Evolutionary conservation across 2,797 vertebrate genomes (phyloP), one percentile per base, ranked within the genome.

Genomic region (Hapalemur alaotrensis): DNA sequence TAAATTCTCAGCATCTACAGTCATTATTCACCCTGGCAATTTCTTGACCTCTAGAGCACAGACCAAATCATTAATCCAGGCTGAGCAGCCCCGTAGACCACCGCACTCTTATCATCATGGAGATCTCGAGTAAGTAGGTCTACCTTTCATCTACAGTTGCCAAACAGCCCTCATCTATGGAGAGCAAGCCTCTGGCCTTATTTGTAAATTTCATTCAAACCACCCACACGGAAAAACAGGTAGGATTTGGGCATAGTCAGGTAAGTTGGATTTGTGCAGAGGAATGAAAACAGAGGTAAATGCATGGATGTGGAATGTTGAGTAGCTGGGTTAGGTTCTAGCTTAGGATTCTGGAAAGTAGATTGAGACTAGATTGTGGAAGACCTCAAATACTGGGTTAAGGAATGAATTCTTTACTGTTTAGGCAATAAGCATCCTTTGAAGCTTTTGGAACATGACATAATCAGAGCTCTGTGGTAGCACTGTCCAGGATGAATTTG

Each of bases 1-100:
- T 67, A 89, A 70, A 81, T 81, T 67, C 76, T 91, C n/a, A 11
- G 25, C 41, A 80, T 82, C 85, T 54, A 50, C 0, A n/a, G 69
- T 87, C 38, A 82, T 89, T 93, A 89, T 82, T 83, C 75, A 96
- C 65, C 35, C 80, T 79, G 72, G 73, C 35, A 90, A 96, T 61
- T 93, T 93, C 79, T 72, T 76, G 84, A 83, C 76, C 80, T 90
- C 88, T 46, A 52, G 91, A 70, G 32, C 72, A 84, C 43, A 84
- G 72, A 61, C 76, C 38, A 20, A 67, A 69, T 69, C 88, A 93
- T 92, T 72, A 95, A 73, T 93, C 70, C 72, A 89, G 87, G 35
- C 72, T 48, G 86, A 91, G 41, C 80, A 38, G 32, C 32, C 32
- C 65, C 22, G 32, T n/a, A 72, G 35, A n/a, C 41, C 28, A 54